A percentile compares a stretch with the other conserved stretches of the same genome.
phyloP scores from a whole-genome alignment of 1,140 invertebrate genomes.

The Bombus waltoni region DNA sequence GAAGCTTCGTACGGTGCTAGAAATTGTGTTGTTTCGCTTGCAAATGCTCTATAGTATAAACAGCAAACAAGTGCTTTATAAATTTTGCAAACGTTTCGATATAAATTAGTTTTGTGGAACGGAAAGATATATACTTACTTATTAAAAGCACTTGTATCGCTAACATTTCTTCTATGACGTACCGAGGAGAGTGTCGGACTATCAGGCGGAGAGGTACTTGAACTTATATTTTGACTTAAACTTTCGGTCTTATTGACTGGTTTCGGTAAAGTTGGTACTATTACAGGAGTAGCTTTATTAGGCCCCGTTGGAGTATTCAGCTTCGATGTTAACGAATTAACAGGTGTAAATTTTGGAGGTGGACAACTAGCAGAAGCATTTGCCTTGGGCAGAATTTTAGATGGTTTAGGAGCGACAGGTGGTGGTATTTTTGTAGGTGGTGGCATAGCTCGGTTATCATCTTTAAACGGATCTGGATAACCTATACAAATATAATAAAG shows the following conservation, averaged over 20 bases:
- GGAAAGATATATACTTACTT: conserved; percentile 84
- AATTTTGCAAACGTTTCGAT: not conserved
- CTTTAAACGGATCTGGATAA: conserved; percentile 82
- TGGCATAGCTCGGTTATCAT: conserved; percentile 77
- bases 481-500: conserved; percentile 64
- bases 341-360: conserved; percentile 71
- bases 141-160: conserved; percentile 93
- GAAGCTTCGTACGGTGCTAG: conserved; percentile 89
- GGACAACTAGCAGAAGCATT: conserved; percentile 71
- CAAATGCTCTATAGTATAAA: conserved; percentile 86
- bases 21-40: conserved; percentile 89
- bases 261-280: conserved; percentile 83
- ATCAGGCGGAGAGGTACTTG: conserved; percentile 78
- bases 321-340: conserved; percentile 71
- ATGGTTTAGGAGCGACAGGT: conserved; percentile 76
- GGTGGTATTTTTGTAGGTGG: conserved; percentile 79
- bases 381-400: conserved; percentile 73
- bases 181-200: conserved; percentile 80
- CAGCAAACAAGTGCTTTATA: conserved; percentile 1
- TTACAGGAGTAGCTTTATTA: conserved; percentile 73
- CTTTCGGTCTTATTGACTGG: conserved; percentile 80
- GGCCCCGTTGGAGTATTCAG: conserved; percentile 63
- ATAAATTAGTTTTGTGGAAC: not conserved
- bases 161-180: conserved; percentile 91
- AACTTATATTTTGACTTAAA: conserved; percentile 80